Evolutionary conservation across 2,797 vertebrate species (phyloP), one percentile per base, ranked within the genome.

Genomic region (Pangasius sanitwongsei): DNA sequence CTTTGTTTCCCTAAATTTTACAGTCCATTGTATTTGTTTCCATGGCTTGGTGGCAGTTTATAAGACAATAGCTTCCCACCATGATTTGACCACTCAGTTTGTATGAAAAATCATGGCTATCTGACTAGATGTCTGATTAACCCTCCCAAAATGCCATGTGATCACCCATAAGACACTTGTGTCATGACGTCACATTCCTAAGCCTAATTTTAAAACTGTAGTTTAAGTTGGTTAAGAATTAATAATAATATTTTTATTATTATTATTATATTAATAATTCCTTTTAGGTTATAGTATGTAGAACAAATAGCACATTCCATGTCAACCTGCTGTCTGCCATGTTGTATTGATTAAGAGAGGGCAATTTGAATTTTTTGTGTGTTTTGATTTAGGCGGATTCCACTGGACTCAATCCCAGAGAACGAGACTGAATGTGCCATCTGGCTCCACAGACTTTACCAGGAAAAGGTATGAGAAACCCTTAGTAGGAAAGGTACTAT

Each of bases 381-480:
- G 28, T 67, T 48, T 25, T 75, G 13, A 25, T 93, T 57, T 94
- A 99, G 99, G 95, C 94, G 98, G 89, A 99, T 99, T 93, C 98
- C 98, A 3, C 93, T 99, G 41, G 97, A 98, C 81, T 93, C 93
- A 1, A 93, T 99, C 89, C 99, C 98, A 0, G 97, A 99, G 84
- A 97, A 97, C 2, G 98, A 99, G 89, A 93, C 95, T 1, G 94
- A 96, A 87, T 99, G 98, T 90, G 96, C 97, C 0, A 94, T 95
- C 70, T 99, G 99, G 98, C 97, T 99, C 9, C 97, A 99, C 93
- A 98, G 97, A 92, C 96, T 99, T 2, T 99, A 99, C 93, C 98
- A 99, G 94, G 98, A 99, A 94, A 99, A 99, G 97, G 99, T 99
- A 78, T 92, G 95, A 78, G 59, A 1, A 67, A 55, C 8, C 48